These are phyloP conservation scores for Plusia festucae DNA, from an alignment of 2,888 invertebrate species.

Conservation along the genomic window DNA sequence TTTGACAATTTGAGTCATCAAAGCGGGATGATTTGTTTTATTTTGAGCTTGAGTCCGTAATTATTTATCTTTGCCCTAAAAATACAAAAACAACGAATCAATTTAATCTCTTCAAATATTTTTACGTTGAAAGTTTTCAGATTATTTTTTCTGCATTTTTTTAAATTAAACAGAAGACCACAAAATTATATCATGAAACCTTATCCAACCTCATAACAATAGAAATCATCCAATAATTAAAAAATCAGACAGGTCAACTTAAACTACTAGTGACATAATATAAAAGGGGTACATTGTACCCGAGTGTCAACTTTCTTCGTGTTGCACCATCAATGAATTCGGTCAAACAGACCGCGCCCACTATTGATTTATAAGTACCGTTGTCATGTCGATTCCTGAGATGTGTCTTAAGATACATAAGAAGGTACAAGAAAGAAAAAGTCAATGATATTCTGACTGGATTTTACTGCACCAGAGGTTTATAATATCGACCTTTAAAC, in stretches of 20 bases:
- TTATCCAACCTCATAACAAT: not conserved
- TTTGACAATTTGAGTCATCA: too few relatives aligned
- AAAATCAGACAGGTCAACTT: conserved; percentile 56
- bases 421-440: not conserved
- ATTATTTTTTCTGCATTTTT: too few relatives aligned
- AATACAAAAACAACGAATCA: too few relatives aligned
- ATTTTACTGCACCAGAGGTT: too few relatives aligned
- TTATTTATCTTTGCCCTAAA: too few relatives aligned
- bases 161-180: too few relatives aligned
- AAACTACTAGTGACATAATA: conserved; percentile 46
- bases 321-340: conserved; percentile 74
- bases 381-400: conserved; percentile 55
- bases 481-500: too few relatives aligned
- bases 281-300: conserved; percentile 53
- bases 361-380: conserved; percentile 82
- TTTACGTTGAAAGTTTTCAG: too few relatives aligned
- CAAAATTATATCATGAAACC: too few relatives aligned
- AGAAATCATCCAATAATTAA: conserved; percentile 49
- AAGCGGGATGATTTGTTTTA: too few relatives aligned
- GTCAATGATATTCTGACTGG: not conserved
- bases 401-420: conserved; percentile 66
- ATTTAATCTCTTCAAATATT: too few relatives aligned
- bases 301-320: conserved; percentile 74
- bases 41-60: too few relatives aligned
- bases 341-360: conserved; percentile 80